Evolutionary conservation across 2,797 vertebrate genomes (phyloP), one percentile per base, ranked within the genome.

Genomic region (Microcaecilia unicolor): DNA sequence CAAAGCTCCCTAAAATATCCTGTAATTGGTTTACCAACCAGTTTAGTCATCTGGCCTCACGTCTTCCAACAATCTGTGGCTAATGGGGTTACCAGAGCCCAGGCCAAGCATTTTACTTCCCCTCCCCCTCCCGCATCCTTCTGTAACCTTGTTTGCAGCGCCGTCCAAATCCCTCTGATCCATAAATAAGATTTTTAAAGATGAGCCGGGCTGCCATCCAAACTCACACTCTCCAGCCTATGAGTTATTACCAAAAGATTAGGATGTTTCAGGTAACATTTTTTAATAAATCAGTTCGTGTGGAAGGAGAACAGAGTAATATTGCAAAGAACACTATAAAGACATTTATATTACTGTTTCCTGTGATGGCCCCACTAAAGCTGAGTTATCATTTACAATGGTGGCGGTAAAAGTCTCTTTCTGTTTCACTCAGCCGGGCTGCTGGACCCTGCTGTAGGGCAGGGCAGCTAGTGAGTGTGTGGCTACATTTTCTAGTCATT

Each of bases 231-330:
- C 80, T 84, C 69, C 64, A 80, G 68, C 78, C 65, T 82, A 80
- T 85, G 81, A 85, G 82, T 84, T 85, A 85, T 83, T 84, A 83
- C 76, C 80, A 77, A 82, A 76, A 84, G 83, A 85, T 85, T 84
- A 85, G 74, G 76, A 73, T 82, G 76, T 84, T 85, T 81, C 76
- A 55, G 84, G 83, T 83, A 84, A 84, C 79, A 77, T 82, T 84
- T n/a, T 82, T 74, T 80, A 82, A 85, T 83, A 83, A 82, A 85
- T 82, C 83, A 80, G 81, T 73, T 83, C 82, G 77, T 69, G 74
- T 79, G 72, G 69, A 75, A 76, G 78, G 84, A 85, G 78, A 80
- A 82, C 80, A 84, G 81, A 82, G 79, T 82, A 81, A 82, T 81
- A 80, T 77, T 68, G 42, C 71, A 83, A 82, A 81, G 82, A 80